Conservation (phyloP, 2,113 vertebrate genomes). For the Urocitellus parryii region DNA sequence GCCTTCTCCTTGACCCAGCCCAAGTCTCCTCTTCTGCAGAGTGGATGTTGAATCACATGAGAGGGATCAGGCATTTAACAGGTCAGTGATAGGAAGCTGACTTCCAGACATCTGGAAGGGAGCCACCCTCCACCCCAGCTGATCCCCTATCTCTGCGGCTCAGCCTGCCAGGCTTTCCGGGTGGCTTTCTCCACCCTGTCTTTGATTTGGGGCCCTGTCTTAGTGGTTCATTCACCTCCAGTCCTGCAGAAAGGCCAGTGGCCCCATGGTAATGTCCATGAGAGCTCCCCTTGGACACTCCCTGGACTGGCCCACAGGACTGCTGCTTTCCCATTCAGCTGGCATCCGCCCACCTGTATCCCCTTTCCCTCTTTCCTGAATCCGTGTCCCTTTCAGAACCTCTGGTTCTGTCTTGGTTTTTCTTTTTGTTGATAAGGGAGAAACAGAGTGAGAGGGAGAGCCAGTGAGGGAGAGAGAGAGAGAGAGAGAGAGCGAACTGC, state of each 20-base stretch:
- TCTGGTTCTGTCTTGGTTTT: conserved; percentile 78
- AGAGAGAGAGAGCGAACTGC: conserved; percentile 28
- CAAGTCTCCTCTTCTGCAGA: not conserved
- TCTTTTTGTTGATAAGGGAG: conserved; percentile 85
- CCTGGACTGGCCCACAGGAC: conserved; percentile 68
- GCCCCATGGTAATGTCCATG: conserved; percentile 74
- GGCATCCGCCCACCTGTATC: conserved; percentile 68
- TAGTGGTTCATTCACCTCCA: not conserved
- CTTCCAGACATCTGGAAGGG: not conserved
- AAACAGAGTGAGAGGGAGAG: conserved; percentile 45
- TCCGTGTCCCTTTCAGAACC: conserved; percentile 76
- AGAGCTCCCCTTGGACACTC: conserved; percentile 64
- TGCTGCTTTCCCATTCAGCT: conserved; percentile 75
- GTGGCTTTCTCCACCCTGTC: not conserved
- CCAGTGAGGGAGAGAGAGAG: not conserved
- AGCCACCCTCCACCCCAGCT: not conserved
- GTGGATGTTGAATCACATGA: conserved; percentile 71
- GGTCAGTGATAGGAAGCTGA: conserved; percentile 4
- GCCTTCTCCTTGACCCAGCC: conserved; percentile 55
- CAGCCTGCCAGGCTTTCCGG: not conserved
- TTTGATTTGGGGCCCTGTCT: not conserved
- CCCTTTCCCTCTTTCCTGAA: not conserved
- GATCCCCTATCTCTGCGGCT: not conserved
- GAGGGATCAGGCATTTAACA: conserved; percentile 56
- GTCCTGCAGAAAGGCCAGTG: conserved; percentile 74